phyloP scores from a whole-genome alignment of 2,797 vertebrate species.

The Eulemur rubriventer region DNA sequence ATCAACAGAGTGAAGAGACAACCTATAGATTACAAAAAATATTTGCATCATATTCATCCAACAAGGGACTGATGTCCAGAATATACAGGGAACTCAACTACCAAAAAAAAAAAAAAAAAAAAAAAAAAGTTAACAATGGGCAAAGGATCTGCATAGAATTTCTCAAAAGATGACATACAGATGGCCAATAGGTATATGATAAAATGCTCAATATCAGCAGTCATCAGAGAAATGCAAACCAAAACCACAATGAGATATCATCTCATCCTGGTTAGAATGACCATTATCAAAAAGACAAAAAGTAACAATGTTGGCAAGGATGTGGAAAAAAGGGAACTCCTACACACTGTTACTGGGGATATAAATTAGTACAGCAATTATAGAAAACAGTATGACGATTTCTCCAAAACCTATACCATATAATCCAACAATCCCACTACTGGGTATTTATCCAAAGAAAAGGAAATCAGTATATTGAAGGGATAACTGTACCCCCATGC shows the following conservation, averaged over 20 bases:
- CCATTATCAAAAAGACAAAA: neutral
- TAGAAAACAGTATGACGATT: neutral
- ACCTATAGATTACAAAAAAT: neutral
- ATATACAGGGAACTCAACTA: neutral
- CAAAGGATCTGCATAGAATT: neutral
- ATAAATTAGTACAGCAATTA: neutral
- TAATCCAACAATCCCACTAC: neutral
- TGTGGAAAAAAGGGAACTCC: neutral
- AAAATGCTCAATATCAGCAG: neutral
- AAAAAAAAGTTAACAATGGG: neutral
- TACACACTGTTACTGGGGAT: neutral
- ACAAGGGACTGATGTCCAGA: neutral
- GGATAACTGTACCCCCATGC: neutral
- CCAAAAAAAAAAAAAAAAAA: neutral
- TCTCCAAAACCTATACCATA: neutral
- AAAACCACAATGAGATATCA: neutral
- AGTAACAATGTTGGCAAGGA: neutral
- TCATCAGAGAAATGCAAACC: neutral
- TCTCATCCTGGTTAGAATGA: neutral
- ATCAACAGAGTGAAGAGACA: neutral
- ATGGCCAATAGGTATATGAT: neutral
- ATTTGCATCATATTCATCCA: neutral
- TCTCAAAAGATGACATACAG: neutral
- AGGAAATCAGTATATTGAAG: neutral
- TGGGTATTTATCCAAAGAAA: neutral